Percentiles rank a stretch among this genome's conserved stretches.
Conservation (phyloP, 2,888 invertebrate genomes). For the Urechis unicinctus region DNA sequence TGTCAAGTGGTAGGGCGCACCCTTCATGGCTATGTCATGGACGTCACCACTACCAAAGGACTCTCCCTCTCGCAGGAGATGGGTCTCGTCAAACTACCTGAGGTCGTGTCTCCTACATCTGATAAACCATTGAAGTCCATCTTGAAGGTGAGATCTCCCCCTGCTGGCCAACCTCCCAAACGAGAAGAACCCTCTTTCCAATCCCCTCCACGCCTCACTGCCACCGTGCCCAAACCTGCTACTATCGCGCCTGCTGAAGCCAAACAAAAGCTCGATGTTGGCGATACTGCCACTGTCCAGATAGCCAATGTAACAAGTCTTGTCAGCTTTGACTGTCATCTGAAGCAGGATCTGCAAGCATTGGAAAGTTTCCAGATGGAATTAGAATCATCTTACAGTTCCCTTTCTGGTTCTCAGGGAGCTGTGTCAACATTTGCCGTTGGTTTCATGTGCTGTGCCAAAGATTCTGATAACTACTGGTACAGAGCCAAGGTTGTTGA, state of each 20-base stretch:
- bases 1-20: neutral
- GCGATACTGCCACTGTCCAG: slow-evolving; percentile 28
- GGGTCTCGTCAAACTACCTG: no score
- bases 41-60: neutral
- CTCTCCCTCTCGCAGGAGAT: neutral
- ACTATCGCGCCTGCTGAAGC: slow-evolving; percentile 1
- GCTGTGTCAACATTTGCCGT: neutral
- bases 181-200: no score
- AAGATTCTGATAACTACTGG: slow-evolving; percentile 31
- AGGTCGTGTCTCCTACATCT: no score
- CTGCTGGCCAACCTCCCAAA: no score
- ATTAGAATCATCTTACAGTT: slow-evolving; percentile 15
- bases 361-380: slow-evolving; percentile 19
- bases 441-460: slow-evolving; percentile 20
- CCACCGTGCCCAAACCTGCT: no score
- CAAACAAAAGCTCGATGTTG: slow-evolving; percentile 35
- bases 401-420: neutral
- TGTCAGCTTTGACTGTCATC: slow-evolving; percentile 24
- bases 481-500: slow-evolving; percentile 30
- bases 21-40: neutral
- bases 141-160: no score
- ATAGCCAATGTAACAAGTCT: slow-evolving; percentile 2
- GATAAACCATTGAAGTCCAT: no score
- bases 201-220: no score
- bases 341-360: slow-evolving; percentile 18